phyloP scores from a whole-genome alignment of 2,888 invertebrate genomes.

The Lycia hirtaria region DNA sequence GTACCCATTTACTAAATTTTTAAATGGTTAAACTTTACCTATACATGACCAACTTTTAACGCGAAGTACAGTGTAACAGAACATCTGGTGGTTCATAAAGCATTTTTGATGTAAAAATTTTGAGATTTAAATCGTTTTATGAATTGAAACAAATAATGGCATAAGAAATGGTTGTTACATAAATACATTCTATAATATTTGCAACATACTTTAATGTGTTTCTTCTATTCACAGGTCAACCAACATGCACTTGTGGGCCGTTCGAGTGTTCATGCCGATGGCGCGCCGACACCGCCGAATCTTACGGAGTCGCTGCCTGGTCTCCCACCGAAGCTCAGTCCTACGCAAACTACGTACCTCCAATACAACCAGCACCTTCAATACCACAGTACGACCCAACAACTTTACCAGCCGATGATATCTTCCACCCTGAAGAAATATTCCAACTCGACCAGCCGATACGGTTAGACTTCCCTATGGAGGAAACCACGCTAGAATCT shows the following conservation, averaged over 20 bases:
- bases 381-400: slow-evolving; percentile 85
- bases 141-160: too few species aligned
- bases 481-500: slow-evolving; percentile 83
- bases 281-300: slow-evolving; percentile 68
- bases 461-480: slow-evolving; percentile 86
- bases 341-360: slow-evolving; percentile 66
- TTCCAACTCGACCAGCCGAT: slow-evolving; percentile 91
- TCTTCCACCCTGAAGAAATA: slow-evolving; percentile 92
- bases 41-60: too few species aligned
- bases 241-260: slow-evolving; percentile 89
- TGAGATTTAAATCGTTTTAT: too few species aligned
- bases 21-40: too few species aligned
- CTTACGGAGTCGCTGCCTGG: slow-evolving; percentile 69
- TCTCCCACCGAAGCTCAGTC: slow-evolving; percentile 63
- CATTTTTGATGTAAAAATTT: too few species aligned
- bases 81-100: too few species aligned
- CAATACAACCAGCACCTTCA: slow-evolving; percentile 59
- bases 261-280: slow-evolving; percentile 90
- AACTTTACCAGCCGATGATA: slow-evolving; percentile 86
- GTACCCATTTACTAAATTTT: too few species aligned
- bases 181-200: too few species aligned
- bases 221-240: slow-evolving; percentile 74
- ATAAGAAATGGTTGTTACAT: too few species aligned
- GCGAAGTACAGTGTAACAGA: too few species aligned
- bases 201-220: neutral